phyloP scores from a whole-genome alignment of 2,113 vertebrate genomes.

The crab-eating macaque (Macaca fascicularis) region DNA sequence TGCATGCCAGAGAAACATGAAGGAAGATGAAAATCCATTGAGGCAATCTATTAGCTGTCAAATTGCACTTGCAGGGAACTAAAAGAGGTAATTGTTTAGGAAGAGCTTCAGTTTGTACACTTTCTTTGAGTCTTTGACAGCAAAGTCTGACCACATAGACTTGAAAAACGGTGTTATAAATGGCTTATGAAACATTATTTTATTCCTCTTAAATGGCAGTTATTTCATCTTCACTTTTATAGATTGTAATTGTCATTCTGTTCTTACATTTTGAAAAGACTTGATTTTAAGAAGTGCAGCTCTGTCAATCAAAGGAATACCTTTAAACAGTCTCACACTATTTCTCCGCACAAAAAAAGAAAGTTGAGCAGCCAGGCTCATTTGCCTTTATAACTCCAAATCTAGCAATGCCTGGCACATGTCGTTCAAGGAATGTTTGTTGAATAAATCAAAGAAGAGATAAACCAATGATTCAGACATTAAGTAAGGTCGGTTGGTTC shows the following conservation, averaged over 20 bases:
- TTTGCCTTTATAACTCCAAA: not conserved
- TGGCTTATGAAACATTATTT: not conserved
- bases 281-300: not conserved
- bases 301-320: not conserved
- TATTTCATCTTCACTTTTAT: not conserved
- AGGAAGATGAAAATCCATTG: not conserved
- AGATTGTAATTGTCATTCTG: not conserved
- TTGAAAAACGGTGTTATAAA: not conserved
- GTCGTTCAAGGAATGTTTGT: not conserved
- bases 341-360: not conserved
- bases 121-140: not conserved
- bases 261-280: not conserved
- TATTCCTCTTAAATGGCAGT: not conserved
- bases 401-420: not conserved
- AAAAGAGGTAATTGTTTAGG: not conserved
- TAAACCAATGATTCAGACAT: conserved; percentile 3
- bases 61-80: not conserved
- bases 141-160: not conserved
- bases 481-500: not conserved
- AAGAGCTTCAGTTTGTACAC: not conserved
- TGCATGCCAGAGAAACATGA: not conserved
- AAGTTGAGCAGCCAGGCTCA: not conserved
- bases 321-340: not conserved
- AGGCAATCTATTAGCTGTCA: not conserved
- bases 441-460: conserved; percentile 28